Evolutionary conservation across 1,140 invertebrate genomes (phyloP), one percentile per base, ranked within the genome.

Genomic region (Pygmarrhopalites habei): DNA sequence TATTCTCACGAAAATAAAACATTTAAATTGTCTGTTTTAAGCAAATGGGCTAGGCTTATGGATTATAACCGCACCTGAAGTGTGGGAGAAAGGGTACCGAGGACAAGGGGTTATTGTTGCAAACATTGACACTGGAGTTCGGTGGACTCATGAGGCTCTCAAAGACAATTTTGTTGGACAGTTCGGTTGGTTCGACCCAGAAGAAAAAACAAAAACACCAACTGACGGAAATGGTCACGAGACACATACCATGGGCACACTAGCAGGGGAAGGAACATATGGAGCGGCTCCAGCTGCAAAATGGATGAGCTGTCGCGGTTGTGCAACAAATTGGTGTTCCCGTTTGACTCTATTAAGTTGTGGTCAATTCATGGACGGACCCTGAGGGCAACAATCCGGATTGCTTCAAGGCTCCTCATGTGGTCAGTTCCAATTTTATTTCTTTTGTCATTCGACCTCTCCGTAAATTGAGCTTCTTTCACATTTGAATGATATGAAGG

Each of bases 101-200:
- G 57, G 57, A 2, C 23, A 47, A 44, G 39, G 57, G 12, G 25
- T 47, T 14, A 29, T 44, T 3, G 43, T 59, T 3, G 35, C 14
- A 2, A 46, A 7, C 14, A 59, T n/a, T n/a, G n/a, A n/a, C n/a
- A n/a, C n/a, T n/a, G n/a, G n/a, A n/a, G n/a, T n/a, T n/a, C n/a
- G n/a, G n/a, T n/a, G n/a, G n/a, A n/a, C n/a, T n/a, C n/a, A n/a
- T n/a, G n/a, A n/a, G n/a, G n/a, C n/a, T n/a, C n/a, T n/a, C n/a
- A n/a, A n/a, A n/a, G n/a, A n/a, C n/a, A n/a, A n/a, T n/a, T n/a
- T n/a, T n/a, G n/a, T n/a, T n/a, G 39, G 28, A 44, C 19, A 44
- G 14, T 59, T 23, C 57, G 57, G 57, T 17, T 59, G 57, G 57
- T 59, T 23, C 46, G 43, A 46, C 26, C 14, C 57, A n/a, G 35